These are phyloP conservation scores for Heteractis magnifica DNA, from an alignment of 92 coral and sea anemone species.

Conservation along the genomic window DNA sequence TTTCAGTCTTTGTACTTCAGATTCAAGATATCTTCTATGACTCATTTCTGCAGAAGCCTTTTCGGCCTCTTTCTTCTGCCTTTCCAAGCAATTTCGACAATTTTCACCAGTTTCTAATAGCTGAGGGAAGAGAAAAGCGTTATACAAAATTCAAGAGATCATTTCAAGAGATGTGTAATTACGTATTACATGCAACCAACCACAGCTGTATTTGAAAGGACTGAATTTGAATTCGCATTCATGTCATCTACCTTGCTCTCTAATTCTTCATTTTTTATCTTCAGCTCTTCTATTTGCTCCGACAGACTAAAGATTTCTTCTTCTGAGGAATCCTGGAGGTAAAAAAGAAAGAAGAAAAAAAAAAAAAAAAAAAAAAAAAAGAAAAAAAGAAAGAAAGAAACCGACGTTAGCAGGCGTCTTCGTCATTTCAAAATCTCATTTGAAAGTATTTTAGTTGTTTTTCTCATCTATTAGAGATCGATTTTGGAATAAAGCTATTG, in stretches of 20 bases:
- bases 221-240: neutral
- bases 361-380: neutral
- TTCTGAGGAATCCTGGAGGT: conserved; percentile 74
- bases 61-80: neutral
- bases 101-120: neutral
- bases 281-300: conserved; percentile 70
- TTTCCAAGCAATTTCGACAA: conserved; percentile 6
- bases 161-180: neutral
- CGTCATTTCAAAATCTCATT: too few species aligned
- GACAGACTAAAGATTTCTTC: conserved; percentile 78
- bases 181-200: neutral
- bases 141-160: too few species aligned
- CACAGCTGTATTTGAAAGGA: neutral
- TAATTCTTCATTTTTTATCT: conserved; percentile 70
- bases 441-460: too few species aligned
- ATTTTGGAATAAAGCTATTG: too few species aligned
- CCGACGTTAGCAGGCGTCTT: neutral
- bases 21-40: conserved; percentile 32
- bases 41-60: conserved; percentile 14
- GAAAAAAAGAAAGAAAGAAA: neutral
- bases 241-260: conserved; percentile 55
- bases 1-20: conserved; percentile 35
- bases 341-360: neutral
- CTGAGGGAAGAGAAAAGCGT: neutral
- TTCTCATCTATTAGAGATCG: too few species aligned